Base-by-base conservation (phyloP, 2,113 vertebrate genomes). In the Catharus minimus region DNA sequence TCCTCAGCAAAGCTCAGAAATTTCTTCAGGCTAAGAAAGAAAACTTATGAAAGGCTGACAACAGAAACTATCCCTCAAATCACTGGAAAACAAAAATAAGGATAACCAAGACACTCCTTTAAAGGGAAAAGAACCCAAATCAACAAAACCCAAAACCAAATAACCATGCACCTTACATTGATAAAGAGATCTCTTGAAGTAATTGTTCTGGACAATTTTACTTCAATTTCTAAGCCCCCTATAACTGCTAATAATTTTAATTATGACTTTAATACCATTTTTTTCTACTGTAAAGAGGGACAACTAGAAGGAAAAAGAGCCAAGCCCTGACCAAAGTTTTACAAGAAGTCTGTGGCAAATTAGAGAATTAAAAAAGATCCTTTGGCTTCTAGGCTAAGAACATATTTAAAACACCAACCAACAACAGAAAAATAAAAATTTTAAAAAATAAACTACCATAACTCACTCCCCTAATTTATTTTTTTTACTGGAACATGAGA, bases 91-190 rank as follows among this genome's bases (percentile, higher is more conserved):
- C 21, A 38, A 73, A 77, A 86, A n/a, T 27, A n/a, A 61, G 30
- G 2, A 44, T 33, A 88, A 58, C 3, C 6, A 30, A 93, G 32
- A 47, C 2, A 55, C 0, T 26, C 24, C 3, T 79, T 67, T 26
- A 13, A 38, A 46, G 15, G 22, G 13, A 76, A n/a, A 49, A 15
- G 10, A 49, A 4, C 3, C 17, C 9, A 0, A 38, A 7, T 19
- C 5, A 38, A 60, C 5, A 52, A 66, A 73, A 73, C 5, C 1
- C 61, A 43, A 53, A 55, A 7, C 1, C 4, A 58, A 73, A 52
- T 5, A 33, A 21, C 3, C 11, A 26, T 0, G 0, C 1, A 28
- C 3, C 7, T 61, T 38, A 73, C 49, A 81, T 2, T 0, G 1
- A 33, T 6, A 27, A 85, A 71, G 1, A 2, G 23, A 11, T 7